Conservation (phyloP, 2,113 vertebrate genomes). For the Apteryx owenii region DNA sequence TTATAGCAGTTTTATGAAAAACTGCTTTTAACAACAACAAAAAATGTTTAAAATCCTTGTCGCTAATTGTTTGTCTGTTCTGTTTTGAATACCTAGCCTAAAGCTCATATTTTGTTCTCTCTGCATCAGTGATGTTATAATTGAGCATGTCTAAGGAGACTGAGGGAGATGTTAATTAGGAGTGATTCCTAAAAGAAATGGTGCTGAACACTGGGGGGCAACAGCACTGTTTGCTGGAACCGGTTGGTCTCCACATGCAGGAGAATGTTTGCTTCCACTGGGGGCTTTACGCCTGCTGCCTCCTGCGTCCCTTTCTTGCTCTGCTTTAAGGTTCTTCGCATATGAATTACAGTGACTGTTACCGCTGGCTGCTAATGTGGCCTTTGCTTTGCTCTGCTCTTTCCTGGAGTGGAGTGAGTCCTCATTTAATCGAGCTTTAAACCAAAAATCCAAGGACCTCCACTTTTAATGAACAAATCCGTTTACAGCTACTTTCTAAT, state of each 20-base stretch:
- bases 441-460: neutral
- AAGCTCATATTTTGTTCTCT: neutral
- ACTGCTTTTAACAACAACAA: neutral
- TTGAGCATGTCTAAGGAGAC: conserved; percentile 14
- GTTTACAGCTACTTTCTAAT: neutral
- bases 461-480: neutral
- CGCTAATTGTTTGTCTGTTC: neutral
- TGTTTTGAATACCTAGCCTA: neutral
- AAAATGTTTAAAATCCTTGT: neutral
- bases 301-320: neutral
- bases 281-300: neutral
- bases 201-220: conserved; percentile 50
- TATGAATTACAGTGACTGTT: neutral
- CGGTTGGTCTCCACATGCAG: neutral
- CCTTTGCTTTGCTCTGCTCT: neutral
- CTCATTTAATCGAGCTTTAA: neutral
- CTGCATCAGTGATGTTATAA: conserved; percentile 32
- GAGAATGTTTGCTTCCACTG: neutral
- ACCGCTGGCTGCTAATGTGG: neutral
- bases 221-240: conserved; percentile 4
- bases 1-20: neutral
- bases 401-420: neutral
- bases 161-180: conserved; percentile 39
- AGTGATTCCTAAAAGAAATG: conserved; percentile 15
- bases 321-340: neutral